Conservation (phyloP, 2,797 vertebrate genomes). For the Natrix natrix region DNA sequence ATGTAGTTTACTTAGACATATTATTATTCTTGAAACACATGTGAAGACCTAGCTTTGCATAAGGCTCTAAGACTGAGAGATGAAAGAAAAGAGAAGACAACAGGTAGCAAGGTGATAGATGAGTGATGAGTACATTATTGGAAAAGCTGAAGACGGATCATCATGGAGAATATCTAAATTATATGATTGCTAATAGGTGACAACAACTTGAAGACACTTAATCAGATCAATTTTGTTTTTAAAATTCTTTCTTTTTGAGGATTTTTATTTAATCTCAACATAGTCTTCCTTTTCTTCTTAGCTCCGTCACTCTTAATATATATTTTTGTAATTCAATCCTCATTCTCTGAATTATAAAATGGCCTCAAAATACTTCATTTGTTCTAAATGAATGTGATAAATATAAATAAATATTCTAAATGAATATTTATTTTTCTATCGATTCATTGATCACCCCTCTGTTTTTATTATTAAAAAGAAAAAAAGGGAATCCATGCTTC, state of each 20-base stretch:
- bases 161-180: not conserved
- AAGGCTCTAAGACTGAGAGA: not conserved
- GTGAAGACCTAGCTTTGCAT: not conserved
- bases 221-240: not conserved
- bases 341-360: not conserved
- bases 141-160: not conserved
- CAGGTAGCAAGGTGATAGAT: not conserved
- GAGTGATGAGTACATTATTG: not conserved
- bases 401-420: too few relatives aligned
- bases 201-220: not conserved
- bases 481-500: not conserved
- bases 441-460: not conserved
- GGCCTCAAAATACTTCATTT: not conserved
- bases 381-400: not conserved
- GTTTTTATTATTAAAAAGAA: not conserved
- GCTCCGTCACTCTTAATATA: not conserved
- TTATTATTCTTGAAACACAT: not conserved
- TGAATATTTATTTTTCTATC: not conserved
- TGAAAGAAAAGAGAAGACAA: not conserved
- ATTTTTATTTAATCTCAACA: not conserved
- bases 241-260: not conserved
- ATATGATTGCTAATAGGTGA: not conserved
- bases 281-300: not conserved
- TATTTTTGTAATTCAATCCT: not conserved
- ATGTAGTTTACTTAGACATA: not conserved